Evolutionary conservation across 2,888 invertebrate species (phyloP), one percentile per base, ranked within the genome.

Genomic region (Lepetodrilus schrolli): DNA sequence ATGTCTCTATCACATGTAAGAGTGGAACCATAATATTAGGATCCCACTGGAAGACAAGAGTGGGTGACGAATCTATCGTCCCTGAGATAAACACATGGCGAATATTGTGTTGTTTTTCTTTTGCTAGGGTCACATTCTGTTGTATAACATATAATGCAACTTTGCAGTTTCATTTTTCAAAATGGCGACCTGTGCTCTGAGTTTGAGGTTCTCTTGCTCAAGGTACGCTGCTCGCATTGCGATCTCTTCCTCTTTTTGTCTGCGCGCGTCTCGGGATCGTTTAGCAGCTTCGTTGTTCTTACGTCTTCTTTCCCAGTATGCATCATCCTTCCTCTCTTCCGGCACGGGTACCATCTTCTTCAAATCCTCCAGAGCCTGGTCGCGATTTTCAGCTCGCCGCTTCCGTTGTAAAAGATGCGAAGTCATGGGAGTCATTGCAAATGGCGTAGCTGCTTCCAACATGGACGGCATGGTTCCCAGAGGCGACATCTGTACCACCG

Each of bases 241-340:
- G 5, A 86, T 86, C 75, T 87, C 86, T 73, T 87, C 87, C 65
- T 87, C 87, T 48, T 87, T 87, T n/a, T 78, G 78, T 17, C 87
- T 72, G 17, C 87, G 74, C 20, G 82, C 80, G 70, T 87, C 87
- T 47, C 87, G 75, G 34, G 87, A 87, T 43, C 87, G 70, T 75
- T 87, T 87, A 5, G 87, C 87, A 43, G 87, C 87, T 69, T 87
- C 87, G 78, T 87, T 87, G 75, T 87, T 87, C 78, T 87, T 87
- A 51, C 86, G 69, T 49, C 87, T 77, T 51, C 87, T 72, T 74
- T 87, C 86, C 87, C 86, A 87, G 68, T 87, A 87, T 4, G 83
- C 80, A 21, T 79, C 82, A 73, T 87, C 87, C 74, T 87, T 87
- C 66, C 79, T 85, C 36, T 84, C 84, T 37, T 85, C 86, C 26